Percentiles rank a stretch among this genome's conserved stretches.
Evolutionary conservation across 2,113 vertebrate species (phyloP).

Genomic region (Ahaetulla prasina): DNA sequence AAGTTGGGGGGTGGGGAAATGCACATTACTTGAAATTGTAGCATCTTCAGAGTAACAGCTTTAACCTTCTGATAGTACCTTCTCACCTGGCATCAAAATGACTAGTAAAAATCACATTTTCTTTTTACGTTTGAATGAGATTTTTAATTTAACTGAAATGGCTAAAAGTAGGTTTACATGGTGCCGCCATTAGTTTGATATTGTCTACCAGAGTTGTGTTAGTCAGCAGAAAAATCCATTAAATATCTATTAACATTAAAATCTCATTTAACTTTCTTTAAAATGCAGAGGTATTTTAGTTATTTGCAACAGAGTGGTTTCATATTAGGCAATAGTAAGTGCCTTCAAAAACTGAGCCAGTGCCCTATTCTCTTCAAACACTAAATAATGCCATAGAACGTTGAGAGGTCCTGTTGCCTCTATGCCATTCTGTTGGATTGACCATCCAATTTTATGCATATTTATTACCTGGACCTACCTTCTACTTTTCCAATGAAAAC

Average conservation of each 20-base stretch:
- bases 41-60: neutral
- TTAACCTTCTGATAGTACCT: neutral
- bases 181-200: neutral
- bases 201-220: neutral
- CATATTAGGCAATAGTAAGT: slow-evolving; percentile 6
- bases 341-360: slow-evolving; percentile 7
- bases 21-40: neutral
- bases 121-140: neutral
- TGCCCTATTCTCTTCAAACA: slow-evolving; percentile 7
- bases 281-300: slow-evolving; percentile 27
- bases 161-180: slow-evolving; percentile 9
- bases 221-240: slow-evolving; percentile 36
- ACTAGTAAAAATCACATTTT: neutral
- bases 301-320: slow-evolving; percentile 24
- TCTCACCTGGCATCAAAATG: neutral
- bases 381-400: neutral
- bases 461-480: neutral
- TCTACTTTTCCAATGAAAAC: neutral
- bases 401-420: neutral
- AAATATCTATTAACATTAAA: slow-evolving; percentile 40
- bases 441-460: neutral
- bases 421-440: neutral
- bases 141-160: slow-evolving; percentile 4
- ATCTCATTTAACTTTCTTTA: slow-evolving; percentile 32
- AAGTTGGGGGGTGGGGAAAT: neutral